Base-by-base conservation (phyloP, 2,888 invertebrate species). In the Capitulum mitella region DNA sequence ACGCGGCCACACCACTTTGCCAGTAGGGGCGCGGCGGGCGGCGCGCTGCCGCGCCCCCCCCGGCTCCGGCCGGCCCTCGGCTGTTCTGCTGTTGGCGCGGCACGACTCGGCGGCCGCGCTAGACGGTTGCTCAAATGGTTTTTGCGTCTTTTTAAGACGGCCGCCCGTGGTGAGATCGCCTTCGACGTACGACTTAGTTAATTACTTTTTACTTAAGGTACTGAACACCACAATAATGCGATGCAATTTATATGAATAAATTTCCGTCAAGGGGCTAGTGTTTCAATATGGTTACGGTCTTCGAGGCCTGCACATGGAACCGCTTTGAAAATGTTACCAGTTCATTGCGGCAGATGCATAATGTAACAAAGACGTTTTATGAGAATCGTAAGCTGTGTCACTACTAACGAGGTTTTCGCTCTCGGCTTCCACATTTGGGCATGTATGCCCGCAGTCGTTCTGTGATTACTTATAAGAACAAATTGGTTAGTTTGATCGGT, bases 201-300 rank as follows among this genome's bases (percentile, higher is more conserved):
- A 54, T 61, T 61, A 32, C 29, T 61, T 61, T 61, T 61, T 61
- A 61, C 61, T 61, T 61, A 61, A 61, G 61, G n/a, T 61, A 32
- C 32, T 32, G 61, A 61, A 61, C 61, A 32, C 32, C 61, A 61
- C n/a, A 61, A 61, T 61, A 61, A 61, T 61, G 61, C 32, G 22
- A 61, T 61, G 61, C 61, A 61, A 61, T 61, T 61, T 61, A 61
- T 61, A 61, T 32, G 61, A 61, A 61, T 61, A 61, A 61, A 61
- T 61, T 61, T 61, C 61, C 61, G 29, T 61, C n/a, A 16, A 32
- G 1, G 61, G 61, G 16, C 32, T 61, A 16, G 61, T 16, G 61
- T 61, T 61, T 51, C 43, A n/a, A n/a, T n/a, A n/a, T n/a, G n/a
- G n/a, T n/a, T n/a, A n/a, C n/a, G n/a, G n/a, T n/a, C n/a, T n/a